These are phyloP conservation scores for Lasioglossum pauxillum DNA, from an alignment of 2,888 invertebrate species.

Conservation along the genomic window DNA sequence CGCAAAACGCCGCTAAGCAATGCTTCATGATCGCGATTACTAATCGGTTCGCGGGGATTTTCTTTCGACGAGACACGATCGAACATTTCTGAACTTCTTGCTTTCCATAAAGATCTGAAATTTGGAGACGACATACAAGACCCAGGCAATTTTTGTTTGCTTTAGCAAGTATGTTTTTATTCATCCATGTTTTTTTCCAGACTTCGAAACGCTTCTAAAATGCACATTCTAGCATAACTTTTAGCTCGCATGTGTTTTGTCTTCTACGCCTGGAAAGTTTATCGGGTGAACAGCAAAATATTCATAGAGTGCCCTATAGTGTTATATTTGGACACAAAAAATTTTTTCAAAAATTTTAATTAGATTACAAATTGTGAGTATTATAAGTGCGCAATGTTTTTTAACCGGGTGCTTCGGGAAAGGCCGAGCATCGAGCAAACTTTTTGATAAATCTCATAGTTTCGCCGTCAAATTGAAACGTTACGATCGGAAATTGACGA, in stretches of 20 bases:
- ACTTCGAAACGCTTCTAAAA: too few species aligned
- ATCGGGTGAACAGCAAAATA: not conserved
- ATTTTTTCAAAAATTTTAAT: not conserved
- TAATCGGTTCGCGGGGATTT: not conserved
- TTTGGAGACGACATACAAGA: too few species aligned
- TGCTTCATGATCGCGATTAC: constrained; percentile 34
- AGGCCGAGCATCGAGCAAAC: not conserved
- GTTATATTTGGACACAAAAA: not conserved
- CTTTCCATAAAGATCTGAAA: too few species aligned
- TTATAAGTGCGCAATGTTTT: not conserved
- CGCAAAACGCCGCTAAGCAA: constrained; percentile 53
- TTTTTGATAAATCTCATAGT: not conserved
- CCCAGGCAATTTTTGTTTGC: too few species aligned
- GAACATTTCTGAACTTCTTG: constrained; percentile 11
- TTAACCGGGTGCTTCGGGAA: not conserved
- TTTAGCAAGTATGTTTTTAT: too few species aligned
- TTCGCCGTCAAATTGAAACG: not conserved
- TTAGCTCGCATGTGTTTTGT: too few species aligned
- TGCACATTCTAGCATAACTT: too few species aligned
- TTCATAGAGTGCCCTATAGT: not conserved
- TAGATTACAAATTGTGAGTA: not conserved
- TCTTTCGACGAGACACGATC: constrained; percentile 35
- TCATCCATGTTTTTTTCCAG: too few species aligned
- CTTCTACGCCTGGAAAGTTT: too few species aligned
- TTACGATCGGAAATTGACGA: not conserved